Base-by-base conservation (phyloP, 2,797 vertebrate genomes). In the Silurus lanzhouensis region DNA sequence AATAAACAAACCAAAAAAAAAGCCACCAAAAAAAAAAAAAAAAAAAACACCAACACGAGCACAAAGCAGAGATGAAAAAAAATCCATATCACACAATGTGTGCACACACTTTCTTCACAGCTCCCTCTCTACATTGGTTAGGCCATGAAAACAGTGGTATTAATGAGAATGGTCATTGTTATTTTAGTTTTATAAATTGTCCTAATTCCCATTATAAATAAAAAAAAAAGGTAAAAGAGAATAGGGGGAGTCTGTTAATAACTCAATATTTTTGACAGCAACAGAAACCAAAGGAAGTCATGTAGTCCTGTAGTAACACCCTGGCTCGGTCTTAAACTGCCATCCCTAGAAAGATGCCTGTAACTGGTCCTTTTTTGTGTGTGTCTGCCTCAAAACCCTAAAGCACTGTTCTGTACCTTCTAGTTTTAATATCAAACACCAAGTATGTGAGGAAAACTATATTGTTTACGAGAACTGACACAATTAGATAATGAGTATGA, bases 251-350 rank as follows among this genome's bases (percentile, higher is more conserved):
- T 52, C 48, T 52, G 48, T 52, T 52, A 52, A 52, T 52, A 52
- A 52, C 8, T 52, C 13, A 82, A 61, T 79, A 85, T 89, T 87
- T 85, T 87, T 84, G 82, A 77, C 83, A 77, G 70, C 44, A 71
- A 48, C 81, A 66, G 44, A 80, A 9, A 82, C 46, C 44, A 61
- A 17, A 31, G 17, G 25, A 55, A 55, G 5, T 67, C 46, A 27
- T 64, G 64, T 71, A 82, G 61, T 81, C 70, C 58, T 84, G 82
- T 12, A 84, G 84, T 70, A 76, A 87, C 83, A 82, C 80, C 48
- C 76, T 79, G 72, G 71, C 64, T 55, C 22, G 64, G 82, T 87
- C 79, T 84, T 87, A 64, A 83, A 58, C 77, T 31, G 83, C 74
- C 66, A 14, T 88, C 72, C 84, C 44, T 9, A 79, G 75, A 63